phyloP scores from a whole-genome alignment of 2,888 invertebrate genomes.

The Aleiodes leptofemur region DNA sequence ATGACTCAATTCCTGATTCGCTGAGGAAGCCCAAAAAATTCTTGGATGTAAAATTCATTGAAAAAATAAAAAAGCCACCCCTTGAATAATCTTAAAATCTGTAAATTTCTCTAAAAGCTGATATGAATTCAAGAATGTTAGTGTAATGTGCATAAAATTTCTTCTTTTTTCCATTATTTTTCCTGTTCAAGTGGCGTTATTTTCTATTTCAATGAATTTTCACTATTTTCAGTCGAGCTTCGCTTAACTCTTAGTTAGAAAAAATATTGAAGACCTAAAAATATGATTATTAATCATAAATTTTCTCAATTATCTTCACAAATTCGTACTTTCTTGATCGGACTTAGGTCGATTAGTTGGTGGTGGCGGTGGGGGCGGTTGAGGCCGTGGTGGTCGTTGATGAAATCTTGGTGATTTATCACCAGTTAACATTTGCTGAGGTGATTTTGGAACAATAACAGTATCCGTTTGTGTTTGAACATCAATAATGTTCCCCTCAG shows the following conservation, averaged over 20 bases:
- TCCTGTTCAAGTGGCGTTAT: too few species aligned
- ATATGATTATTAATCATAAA: background rate
- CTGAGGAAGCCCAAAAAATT: constrained; percentile 9
- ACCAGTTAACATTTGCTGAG: constrained; percentile 59
- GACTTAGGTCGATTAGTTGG: constrained; percentile 66
- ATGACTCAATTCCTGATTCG: constrained; percentile 20
- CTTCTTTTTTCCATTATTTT: background rate
- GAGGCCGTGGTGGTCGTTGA: constrained; percentile 69
- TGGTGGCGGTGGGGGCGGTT: constrained; percentile 74
- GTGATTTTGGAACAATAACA: constrained; percentile 66
- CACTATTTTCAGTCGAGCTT: too few species aligned
- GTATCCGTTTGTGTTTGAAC: constrained; percentile 73
- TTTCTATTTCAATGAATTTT: too few species aligned
- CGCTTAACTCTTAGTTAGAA: constrained; percentile 17
- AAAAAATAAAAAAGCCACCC: background rate
- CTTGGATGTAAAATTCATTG: background rate
- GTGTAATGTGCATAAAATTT: background rate
- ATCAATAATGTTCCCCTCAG: constrained; percentile 80
- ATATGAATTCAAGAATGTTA: background rate
- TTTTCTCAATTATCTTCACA: constrained; percentile 56
- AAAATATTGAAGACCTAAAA: constrained; percentile 28
- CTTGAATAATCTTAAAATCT: constrained; percentile 2
- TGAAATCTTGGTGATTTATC: constrained; percentile 69
- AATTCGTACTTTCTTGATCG: constrained; percentile 73
- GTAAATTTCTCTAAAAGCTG: too few species aligned